Evolutionary conservation across 1,140 invertebrate genomes (phyloP), one percentile per base, ranked within the genome.

Genomic region (Drosophila nannoptera): DNA sequence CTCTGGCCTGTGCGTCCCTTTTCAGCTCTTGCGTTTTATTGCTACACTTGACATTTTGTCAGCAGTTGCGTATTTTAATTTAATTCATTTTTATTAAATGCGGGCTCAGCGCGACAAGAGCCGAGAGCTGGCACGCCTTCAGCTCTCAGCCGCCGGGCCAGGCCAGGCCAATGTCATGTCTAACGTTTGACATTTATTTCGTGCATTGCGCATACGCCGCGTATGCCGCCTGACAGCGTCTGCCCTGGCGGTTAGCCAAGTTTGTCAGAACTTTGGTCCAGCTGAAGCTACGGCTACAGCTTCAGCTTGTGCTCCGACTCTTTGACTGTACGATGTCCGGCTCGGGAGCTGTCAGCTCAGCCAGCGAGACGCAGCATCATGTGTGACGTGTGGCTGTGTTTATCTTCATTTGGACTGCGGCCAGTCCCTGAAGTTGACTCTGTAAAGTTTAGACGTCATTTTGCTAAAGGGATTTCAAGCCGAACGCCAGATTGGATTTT

Each of bases 11-110:
- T 3, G 8, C 40, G 31, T 38, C 36, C 42, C 50, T 64, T 69
- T 49, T 55, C 48, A 62, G 66, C 29, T 66, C 43, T 74, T 69
- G 64, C 82, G 69, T 82, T 78, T 82, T 84, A 86, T 84, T 77
- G 80, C 81, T 86, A 84, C 81, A 86, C 81, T 84, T 84, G 81
- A 84, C 81, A 84, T 86, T 84, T 86, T 86, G 81, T 84, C 81
- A 80, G 80, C 81, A 74, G 73, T 77, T 81, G 78, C 69, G 69
- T 87, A 84, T 73, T 76, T 76, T 76, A 76, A 84, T 84, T 84
- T 81, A 83, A 84, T 86, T 81, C 73, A 78, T 74, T 84, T 84
- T 84, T 84, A 86, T 84, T 86, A 84, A 86, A 84, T 84, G 81
- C 80, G 81, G 80, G 80, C 72, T 75, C 46, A 11, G 4, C 42